A percentile compares a stretch with the other conserved stretches of the same genome.
Conservation (phyloP, 2,888 invertebrate species). For the Hesperia comma region DNA sequence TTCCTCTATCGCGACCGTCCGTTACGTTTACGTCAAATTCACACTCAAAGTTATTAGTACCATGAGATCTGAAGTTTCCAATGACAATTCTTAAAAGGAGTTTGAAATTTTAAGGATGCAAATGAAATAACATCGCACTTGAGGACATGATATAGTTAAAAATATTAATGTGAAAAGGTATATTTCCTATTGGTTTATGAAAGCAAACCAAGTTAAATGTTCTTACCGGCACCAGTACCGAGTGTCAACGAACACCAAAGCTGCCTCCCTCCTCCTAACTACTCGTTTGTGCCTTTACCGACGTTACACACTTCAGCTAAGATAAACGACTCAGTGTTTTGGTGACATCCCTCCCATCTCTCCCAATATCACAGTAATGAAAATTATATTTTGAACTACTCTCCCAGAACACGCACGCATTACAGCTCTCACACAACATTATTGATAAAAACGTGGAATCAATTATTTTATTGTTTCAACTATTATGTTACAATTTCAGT, state of each 20-base stretch:
- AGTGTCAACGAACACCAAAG: constrained; percentile 76
- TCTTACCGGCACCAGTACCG: constrained; percentile 74
- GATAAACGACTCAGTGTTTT: constrained; percentile 44
- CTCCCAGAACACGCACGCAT: constrained; percentile 55
- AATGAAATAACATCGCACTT: constrained; percentile 77
- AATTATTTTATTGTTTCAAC: constrained; percentile 21
- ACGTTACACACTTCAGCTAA: constrained; percentile 61
- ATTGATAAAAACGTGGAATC: constrained; percentile 29
- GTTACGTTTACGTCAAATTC: constrained; percentile 53
- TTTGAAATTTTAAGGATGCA: constrained; percentile 74
- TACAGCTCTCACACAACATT: constrained; percentile 56
- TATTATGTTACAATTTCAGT: constrained; percentile 20
- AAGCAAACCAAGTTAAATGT: constrained; percentile 69
- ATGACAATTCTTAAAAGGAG: constrained; percentile 61
- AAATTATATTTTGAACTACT: constrained; percentile 66
- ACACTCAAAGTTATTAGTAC: constrained; percentile 77
- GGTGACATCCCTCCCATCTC: constrained; percentile 68
- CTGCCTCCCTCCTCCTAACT: constrained; percentile 77
- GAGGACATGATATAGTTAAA: constrained; percentile 84
- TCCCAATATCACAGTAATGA: constrained; percentile 78
- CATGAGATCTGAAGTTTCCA: constrained; percentile 81
- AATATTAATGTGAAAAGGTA: constrained; percentile 84
- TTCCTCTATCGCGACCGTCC: constrained; percentile 39
- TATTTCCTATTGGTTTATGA: constrained; percentile 80
- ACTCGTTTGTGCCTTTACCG: constrained; percentile 72